phyloP scores from a whole-genome alignment of 1,140 invertebrate species.

The Bombus sibiricus region DNA sequence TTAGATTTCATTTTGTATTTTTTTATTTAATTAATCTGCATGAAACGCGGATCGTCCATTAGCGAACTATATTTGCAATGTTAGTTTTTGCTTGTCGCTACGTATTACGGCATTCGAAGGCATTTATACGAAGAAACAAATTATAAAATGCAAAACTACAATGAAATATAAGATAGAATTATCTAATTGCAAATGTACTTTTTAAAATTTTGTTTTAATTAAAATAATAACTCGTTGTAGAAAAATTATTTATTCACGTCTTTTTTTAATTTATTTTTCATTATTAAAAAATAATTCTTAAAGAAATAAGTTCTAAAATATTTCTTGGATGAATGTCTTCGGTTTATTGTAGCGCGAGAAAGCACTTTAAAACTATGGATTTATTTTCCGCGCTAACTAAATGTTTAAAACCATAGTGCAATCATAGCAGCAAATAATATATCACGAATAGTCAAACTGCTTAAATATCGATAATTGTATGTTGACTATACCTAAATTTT shows the following conservation, averaged over 20 bases:
- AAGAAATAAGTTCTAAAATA: not conserved
- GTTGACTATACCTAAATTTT: conserved; percentile 17
- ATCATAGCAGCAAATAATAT: conserved; percentile 7
- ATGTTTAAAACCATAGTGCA: conserved; percentile 14
- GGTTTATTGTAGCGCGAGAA: not conserved
- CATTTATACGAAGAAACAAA: not conserved
- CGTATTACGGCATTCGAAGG: not conserved
- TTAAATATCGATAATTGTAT: conserved; percentile 12
- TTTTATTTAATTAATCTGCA: conserved; percentile 5
- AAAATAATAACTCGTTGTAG: not conserved
- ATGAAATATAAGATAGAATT: not conserved
- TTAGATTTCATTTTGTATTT: not conserved
- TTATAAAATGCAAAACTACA: not conserved
- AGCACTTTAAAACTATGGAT: not conserved
- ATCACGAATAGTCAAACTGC: conserved; percentile 19
- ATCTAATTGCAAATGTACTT: not conserved
- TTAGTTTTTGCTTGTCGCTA: not conserved
- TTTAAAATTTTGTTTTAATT: not conserved
- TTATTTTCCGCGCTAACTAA: not conserved
- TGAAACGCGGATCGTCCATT: not conserved
- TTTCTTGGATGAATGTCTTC: not conserved
- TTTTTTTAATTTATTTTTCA: not conserved
- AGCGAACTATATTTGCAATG: not conserved
- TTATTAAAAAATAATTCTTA: not conserved
- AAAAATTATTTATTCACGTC: not conserved